Evolutionary conservation across 2,797 vertebrate species (phyloP), one percentile per base, ranked within the genome.

Genomic region (Strix occidentalis): DNA sequence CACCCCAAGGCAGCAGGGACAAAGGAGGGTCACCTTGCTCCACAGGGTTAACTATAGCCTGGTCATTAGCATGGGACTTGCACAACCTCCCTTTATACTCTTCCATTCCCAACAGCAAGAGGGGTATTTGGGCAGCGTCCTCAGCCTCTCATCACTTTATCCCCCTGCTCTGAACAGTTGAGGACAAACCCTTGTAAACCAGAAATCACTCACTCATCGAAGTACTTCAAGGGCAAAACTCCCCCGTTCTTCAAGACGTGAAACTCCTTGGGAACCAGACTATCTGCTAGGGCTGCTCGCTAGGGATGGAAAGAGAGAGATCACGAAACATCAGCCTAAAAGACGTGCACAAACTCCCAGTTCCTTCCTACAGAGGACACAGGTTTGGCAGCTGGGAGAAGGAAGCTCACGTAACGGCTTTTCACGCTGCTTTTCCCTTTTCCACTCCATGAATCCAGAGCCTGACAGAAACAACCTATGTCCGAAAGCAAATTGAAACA

Each of bases 241-340:
- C 99, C 99, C 97, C 97, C 98, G 86, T 98, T 99, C 96, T 98
- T 99, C 92, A 99, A 98, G 6, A 99, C 95, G 82, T 98, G 98
- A 97, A 98, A 99, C 89, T 99, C 99, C 77, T 98, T 98, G 37
- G 99, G 99, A 93, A 99, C 96, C 90, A 99, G 96, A 65, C 97
- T 98, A 48, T 98, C 98, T 51, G 96, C 93, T 65, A 98, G 37
- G 48, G 45, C 94, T 53, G 61, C 46, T 43, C 83, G 89, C 98
- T 99, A 88, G 81, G 90, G 94, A 92, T 57, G 48, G 84, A 90
- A 56, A 79, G 61, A 87, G 25, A 87, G 35, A 80, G n/a, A 61
- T 48, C 26, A 53, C n/a, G 24, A 53, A 93, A 87, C 8, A 31
- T 77, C 72, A 61, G 29, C 15, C 4, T 45, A 19, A 46, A 58